Evolutionary conservation across 2,888 invertebrate genomes (phyloP), one percentile per base, ranked within the genome.

Genomic region (Chelonus formosanus): DNA sequence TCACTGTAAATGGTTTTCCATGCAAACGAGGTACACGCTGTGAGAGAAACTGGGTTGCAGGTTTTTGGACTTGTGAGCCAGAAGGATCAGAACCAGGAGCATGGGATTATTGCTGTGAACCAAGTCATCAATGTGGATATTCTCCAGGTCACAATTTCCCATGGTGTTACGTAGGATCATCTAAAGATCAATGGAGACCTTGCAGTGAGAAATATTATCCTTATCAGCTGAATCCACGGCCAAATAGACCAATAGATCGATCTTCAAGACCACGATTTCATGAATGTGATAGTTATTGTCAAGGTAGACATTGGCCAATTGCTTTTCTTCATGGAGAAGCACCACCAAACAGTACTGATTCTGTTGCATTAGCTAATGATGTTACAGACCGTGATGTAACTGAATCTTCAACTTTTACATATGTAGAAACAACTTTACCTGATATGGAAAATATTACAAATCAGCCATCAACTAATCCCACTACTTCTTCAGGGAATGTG

Each of bases 101-200:
- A 1, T 95, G 94, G 94, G 95, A 95, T 79, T 95, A 95, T 76
- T 95, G 95, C 78, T 95, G 95, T 76, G 88, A 92, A 35, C 91
- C 93, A 0, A 90, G 90, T 44, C 93, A 94, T 80, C 89, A 91
- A 59, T 95, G 95, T 80, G 95, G 95, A 1, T 93, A 91, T 78
- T 93, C 94, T 35, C 90, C 91, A 79, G 94, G 93, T 68, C 92
- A 91, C 77, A 87, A 88, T 64, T 94, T 94, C 79, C 93, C 93
- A 68, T 95, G 95, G 94, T 95, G 95, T 77, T 93, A 93, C 81
- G 95, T 95, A 4, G 95, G 95, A 8, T 89, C 90, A 3, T 87
- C 87, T 3, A 86, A 87, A 6, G 92, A 93, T 65, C 94, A 95
- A 80, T 95, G 95, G 95, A 87, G 95, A 5, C 94, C 94, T 5